These are phyloP conservation scores for Brachyopa scutellaris DNA, from an alignment of 2,888 invertebrate species.

Conservation along the genomic window DNA sequence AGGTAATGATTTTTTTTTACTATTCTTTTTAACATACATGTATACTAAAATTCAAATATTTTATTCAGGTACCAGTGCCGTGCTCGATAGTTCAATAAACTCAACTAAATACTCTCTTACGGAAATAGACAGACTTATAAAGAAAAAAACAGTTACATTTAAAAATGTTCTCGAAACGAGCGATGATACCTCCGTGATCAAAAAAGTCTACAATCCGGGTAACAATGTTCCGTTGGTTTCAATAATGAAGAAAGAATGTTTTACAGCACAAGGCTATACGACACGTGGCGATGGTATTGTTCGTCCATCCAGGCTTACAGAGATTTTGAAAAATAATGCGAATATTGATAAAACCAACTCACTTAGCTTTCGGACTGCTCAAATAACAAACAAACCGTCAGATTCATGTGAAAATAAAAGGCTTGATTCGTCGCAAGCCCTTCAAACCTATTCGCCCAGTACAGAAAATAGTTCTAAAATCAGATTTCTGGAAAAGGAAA, in stretches of 20 bases:
- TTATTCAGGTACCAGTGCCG: too few relatives aligned
- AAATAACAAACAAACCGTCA: neutral
- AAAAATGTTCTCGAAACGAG: constrained; percentile 85
- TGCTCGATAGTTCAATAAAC: too few relatives aligned
- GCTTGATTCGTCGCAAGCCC: neutral
- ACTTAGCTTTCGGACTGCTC: constrained; percentile 78
- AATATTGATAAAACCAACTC: constrained; percentile 82
- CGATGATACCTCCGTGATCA: constrained; percentile 84
- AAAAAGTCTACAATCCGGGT: constrained; percentile 84
- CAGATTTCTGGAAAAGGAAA: neutral
- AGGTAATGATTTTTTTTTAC: too few relatives aligned
- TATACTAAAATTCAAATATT: too few relatives aligned
- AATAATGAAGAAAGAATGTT: constrained; percentile 86
- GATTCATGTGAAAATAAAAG: neutral
- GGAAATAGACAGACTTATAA: constrained; percentile 68
- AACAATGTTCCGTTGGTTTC: constrained; percentile 85
- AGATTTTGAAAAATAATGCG: constrained; percentile 84
- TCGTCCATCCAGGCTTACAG: constrained; percentile 85
- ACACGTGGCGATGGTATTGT: constrained; percentile 84
- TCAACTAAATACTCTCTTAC: too few relatives aligned
- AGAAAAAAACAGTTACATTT: constrained; percentile 86
- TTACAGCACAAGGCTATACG: constrained; percentile 84
- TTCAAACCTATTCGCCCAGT: neutral
- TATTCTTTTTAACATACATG: too few relatives aligned
- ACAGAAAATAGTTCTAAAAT: neutral